Evolutionary conservation across 2,888 invertebrate species (phyloP).

Genomic region (Norana najaformis): DNA sequence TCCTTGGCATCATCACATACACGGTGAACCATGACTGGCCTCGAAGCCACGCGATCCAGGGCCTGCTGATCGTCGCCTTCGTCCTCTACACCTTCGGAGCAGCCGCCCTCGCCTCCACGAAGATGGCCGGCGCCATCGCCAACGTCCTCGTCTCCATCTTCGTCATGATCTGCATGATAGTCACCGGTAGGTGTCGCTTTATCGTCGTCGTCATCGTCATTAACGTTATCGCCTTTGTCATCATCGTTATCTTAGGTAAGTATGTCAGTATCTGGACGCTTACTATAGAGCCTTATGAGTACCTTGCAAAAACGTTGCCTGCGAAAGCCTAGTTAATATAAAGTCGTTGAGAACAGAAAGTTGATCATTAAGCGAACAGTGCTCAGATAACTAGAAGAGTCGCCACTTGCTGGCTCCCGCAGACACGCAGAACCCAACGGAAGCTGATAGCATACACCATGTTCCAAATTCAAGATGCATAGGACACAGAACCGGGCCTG

Average conservation of each 20-base stretch:
- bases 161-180: not conserved
- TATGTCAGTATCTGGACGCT: no score
- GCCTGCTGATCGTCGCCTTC: slow-evolving; percentile 26
- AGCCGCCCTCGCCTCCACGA: not conserved
- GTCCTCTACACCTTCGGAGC: not conserved
- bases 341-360: no score
- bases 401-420: no score
- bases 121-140: not conserved
- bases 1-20: slow-evolving; percentile 17
- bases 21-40: no score
- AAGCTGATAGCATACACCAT: no score
- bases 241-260: not conserved
- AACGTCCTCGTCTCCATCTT: slow-evolving; percentile 9
- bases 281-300: no score
- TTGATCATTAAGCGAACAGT: no score
- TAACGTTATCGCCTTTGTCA: not conserved
- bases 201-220: not conserved
- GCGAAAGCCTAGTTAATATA: no score
- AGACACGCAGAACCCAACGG: no score
- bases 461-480: not conserved
- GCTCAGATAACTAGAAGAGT: no score
- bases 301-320: no score
- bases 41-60: not conserved
- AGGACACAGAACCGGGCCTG: not conserved
- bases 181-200: not conserved